Base-by-base conservation (phyloP, 2,888 invertebrate species). In the Mythimna lalbum region DNA sequence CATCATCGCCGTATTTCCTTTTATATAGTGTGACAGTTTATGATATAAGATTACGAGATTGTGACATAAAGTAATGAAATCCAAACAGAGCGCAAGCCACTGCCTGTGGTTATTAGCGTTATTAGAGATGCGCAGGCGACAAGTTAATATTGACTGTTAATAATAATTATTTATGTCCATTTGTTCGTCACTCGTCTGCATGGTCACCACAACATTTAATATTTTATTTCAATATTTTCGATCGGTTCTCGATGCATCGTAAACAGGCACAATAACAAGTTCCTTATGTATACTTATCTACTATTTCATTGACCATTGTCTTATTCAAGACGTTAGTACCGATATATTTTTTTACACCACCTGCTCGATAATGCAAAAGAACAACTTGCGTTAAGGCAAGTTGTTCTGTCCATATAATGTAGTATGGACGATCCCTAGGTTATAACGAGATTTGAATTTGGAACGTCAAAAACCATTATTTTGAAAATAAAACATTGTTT, bases 101-200 rank as follows among this genome's bases (percentile, higher is more conserved):
- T 80, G 79, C 33, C 73, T 53, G 52, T 78, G 56, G 76, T 73
- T 71, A 78, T 76, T 76, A 75, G 81, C 68, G 69, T 65, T 67
- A 79, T 79, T 77, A 77, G 67, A 65, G 81, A 74, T 79, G 76
- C 69, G 69, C 82, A 70, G 74, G 82, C 64, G 69, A 76, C 68
- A 65, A 63, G 59, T 69, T 74, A 81, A 84, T 78, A 75, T 84
- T 81, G 74, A 77, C 76, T 72, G 69, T 63, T 73, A 82, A 82
- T 84, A 84, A 82, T 84, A 75, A 84, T 81, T 74, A 81, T 83
- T 85, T 85, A 85, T 81, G 73, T 83, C 63, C 85, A 78, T 85
- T 83, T 83, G 83, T 83, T 84, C 73, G 62, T 73, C 62, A 64
- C 39, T 72, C 57, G 65, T 62, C 69, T 77, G 63, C 60, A 68